These are phyloP conservation scores for Menidia beryllina DNA, from an alignment of 2,113 vertebrate genomes.

Conservation along the genomic window DNA sequence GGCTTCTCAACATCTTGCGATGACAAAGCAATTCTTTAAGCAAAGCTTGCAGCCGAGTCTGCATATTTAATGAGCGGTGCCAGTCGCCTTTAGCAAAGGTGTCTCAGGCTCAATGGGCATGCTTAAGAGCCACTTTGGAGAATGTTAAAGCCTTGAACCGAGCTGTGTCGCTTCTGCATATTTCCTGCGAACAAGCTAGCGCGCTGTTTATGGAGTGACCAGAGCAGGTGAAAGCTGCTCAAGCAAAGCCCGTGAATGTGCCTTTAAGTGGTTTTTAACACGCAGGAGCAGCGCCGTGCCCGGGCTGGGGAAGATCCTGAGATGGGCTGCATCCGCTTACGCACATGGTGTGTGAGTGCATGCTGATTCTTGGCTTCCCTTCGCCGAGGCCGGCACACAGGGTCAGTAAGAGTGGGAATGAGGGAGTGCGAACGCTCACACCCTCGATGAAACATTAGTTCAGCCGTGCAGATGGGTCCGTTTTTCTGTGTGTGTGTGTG, in stretches of 20 bases:
- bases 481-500: constrained; percentile 9
- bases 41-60: constrained; percentile 27
- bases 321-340: constrained; percentile 75
- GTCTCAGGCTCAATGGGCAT: not conserved
- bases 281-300: constrained; percentile 42
- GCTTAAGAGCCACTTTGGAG: not conserved
- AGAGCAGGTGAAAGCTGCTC: constrained; percentile 45
- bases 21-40: constrained; percentile 35
- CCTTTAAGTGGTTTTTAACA: constrained; percentile 60
- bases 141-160: not conserved
- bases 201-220: constrained; percentile 12
- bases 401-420: constrained; percentile 77
- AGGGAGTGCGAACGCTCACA: constrained; percentile 59
- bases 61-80: constrained; percentile 32
- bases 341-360: constrained; percentile 69
- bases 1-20: constrained; percentile 10
- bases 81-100: constrained; percentile 8
- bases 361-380: constrained; percentile 75
- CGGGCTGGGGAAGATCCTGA: constrained; percentile 61
- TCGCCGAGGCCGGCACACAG: constrained; percentile 69
- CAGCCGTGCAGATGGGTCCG: constrained; percentile 27
- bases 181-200: constrained; percentile 32
- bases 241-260: constrained; percentile 33
- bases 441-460: constrained; percentile 65
- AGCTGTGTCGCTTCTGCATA: not conserved